Evolutionary conservation across 2,888 invertebrate genomes (phyloP), one percentile per base, ranked within the genome.

Genomic region (Hetaerina titia): DNA sequence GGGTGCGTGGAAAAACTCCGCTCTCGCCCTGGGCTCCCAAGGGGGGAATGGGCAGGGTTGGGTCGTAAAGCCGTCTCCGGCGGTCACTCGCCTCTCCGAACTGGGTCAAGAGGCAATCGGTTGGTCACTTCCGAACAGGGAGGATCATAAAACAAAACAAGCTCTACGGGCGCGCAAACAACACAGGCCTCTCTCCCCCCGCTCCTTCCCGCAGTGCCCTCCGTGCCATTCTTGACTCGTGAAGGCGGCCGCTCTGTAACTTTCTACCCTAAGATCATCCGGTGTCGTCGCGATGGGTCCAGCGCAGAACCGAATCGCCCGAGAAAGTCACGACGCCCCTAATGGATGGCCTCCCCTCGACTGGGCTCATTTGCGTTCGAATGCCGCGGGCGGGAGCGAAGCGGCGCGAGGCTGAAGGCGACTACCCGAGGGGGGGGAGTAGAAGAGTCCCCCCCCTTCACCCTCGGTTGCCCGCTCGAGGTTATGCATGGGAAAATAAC

Each of bases 111-210:
- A 89, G 56, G 57, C 89, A n/a, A 56, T 89, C 58, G 19, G 89
- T 89, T 58, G 89, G 89, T 89, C 89, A 56, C 89, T 89, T 89
- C 89, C 89, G 89, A 89, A 89, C 89, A 57, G 89, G 56, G 56
- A 45, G 7, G 88, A 11, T 19, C 45, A n/a, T 31, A 89, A 89
- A 58, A 89, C 56, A 22, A 89, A 89, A 89, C 56, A 22, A n/a
- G 56, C 89, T 22, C 31, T 57, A 5, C n/a, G 0, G 56, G 89
- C 57, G 81, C 69, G 69, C 69, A 69, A 69, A n/a, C 69, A 19
- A 22, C n/a, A 19, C 69, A n/a, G 8, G 22, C 69, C 22, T 7
- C 69, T n/a, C 7, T 1, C 22, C 64, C 22, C 9, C 22, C 69
- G 19, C 22, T 19, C 69, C 81, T 25, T 13, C 11, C 11, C n/a